These are phyloP conservation scores for Drosophila insularis DNA, from an alignment of 1,140 invertebrate species.

Conservation along the genomic window DNA sequence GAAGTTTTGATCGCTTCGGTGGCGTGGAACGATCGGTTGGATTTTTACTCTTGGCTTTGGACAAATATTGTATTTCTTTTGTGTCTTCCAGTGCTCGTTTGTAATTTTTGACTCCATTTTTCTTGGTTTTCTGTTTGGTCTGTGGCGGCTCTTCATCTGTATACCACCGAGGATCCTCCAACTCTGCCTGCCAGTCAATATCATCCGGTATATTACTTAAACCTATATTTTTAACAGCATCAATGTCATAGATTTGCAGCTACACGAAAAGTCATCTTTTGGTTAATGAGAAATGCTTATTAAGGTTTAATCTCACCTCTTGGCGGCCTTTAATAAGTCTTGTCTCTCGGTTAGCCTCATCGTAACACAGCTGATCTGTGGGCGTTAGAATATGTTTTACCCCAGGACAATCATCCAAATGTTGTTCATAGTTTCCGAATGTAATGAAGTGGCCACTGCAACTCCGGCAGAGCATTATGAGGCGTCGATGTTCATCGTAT, in stretches of 20 bases:
- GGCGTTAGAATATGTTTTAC: slow-evolving; percentile 46
- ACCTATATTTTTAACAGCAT: slow-evolving; percentile 28
- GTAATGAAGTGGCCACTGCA: slow-evolving; percentile 52
- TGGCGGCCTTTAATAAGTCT: slow-evolving; percentile 40
- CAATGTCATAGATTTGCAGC: slow-evolving; percentile 60
- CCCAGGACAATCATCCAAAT: slow-evolving; percentile 42
- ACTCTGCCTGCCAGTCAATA: slow-evolving; percentile 65
- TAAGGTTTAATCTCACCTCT: slow-evolving; percentile 32
- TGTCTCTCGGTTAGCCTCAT: slow-evolving; percentile 51
- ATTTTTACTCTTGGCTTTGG: slow-evolving; percentile 9
- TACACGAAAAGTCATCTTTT: background rate
- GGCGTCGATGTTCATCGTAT: slow-evolving; percentile 54
- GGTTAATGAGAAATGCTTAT: background rate
- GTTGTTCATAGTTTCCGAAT: slow-evolving; percentile 41
- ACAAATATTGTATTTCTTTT: background rate
- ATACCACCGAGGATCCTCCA: slow-evolving; percentile 75
- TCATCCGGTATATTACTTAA: background rate
- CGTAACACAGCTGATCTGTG: slow-evolving; percentile 39
- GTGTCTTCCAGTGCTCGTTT: slow-evolving; percentile 8
- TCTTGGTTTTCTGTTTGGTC: slow-evolving; percentile 35
- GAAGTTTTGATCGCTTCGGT: slow-evolving; percentile 36
- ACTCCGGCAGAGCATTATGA: slow-evolving; percentile 55
- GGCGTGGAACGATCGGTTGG: slow-evolving; percentile 29
- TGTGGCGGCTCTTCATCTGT: slow-evolving; percentile 23
- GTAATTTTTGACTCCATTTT: slow-evolving; percentile 34